Conservation (phyloP, 2,888 invertebrate species). For the Eupithecia tripunctaria region DNA sequence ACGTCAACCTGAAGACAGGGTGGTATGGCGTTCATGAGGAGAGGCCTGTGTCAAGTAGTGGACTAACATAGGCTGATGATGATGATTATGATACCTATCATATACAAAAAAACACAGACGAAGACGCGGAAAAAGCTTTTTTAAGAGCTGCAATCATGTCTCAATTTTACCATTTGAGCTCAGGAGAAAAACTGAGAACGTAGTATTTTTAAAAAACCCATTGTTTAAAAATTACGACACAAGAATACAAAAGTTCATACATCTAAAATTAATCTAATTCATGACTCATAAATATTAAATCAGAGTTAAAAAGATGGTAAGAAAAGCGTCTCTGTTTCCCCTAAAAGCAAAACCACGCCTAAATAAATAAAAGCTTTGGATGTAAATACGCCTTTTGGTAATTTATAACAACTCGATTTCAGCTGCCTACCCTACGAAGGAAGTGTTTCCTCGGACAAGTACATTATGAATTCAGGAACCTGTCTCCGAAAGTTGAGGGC, state of each 20-base stretch:
- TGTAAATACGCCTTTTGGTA: background rate
- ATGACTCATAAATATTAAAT: background rate
- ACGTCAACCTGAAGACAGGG: too few species aligned
- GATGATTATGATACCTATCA: too few species aligned
- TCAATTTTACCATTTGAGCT: background rate
- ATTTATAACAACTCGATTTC: background rate
- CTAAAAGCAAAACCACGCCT: background rate
- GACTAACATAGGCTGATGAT: too few species aligned
- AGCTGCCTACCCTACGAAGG: slow-evolving; percentile 2
- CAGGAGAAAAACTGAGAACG: background rate
- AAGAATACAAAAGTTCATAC: background rate
- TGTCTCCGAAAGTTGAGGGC: slow-evolving; percentile 23
- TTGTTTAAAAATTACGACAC: background rate
- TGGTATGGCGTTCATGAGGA: too few species aligned
- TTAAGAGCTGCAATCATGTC: background rate
- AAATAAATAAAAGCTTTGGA: background rate
- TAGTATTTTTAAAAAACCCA: background rate
- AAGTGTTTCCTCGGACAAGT: slow-evolving; percentile 3
- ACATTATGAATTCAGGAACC: slow-evolving; percentile 32
- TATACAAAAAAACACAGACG: too few species aligned
- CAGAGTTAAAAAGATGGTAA: background rate
- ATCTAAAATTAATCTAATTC: background rate
- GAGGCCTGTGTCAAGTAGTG: too few species aligned
- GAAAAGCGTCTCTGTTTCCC: background rate
- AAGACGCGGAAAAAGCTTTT: too few species aligned